Base-by-base conservation (phyloP, 2,888 invertebrate genomes). In the Tetranychus truncatus region DNA sequence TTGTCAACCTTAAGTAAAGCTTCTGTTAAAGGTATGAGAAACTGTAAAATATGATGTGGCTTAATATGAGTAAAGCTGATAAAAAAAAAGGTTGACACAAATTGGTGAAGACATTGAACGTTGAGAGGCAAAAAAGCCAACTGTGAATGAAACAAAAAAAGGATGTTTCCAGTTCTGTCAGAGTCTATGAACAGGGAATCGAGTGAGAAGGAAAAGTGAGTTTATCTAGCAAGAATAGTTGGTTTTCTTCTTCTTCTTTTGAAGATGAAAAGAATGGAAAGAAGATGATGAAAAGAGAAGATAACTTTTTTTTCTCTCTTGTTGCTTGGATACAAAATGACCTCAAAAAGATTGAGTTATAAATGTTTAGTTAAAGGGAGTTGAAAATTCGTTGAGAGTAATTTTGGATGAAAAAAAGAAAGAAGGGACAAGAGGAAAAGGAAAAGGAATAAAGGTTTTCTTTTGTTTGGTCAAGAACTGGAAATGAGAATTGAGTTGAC, bases 401-500 rank as follows among this genome's bases (percentile, higher is more conserved):
- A 55, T 55, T 55, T 55, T 15, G 9, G 55, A 6, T 55, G 55
- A 55, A 1, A 15, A 4, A 3, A 15, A 1, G n/a, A 1, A 24
- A 24, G 55, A 15, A 55, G 55, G 15, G 9, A 24, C 24, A 2
- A 15, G 15, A 15, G 55, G 9, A 55, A 55, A 55, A 55, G 55
- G 55, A 55, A 55, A 15, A 55, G 55, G 55, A 55, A 15, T 15
- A 55, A 55, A 55, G 15, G 34, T 34, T 24, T 24, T 15, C 55
- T 55, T 55, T 55, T 55, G 55, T 55, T 55, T 55, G 55, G 55
- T 55, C 55, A 55, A 55, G 55, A 55, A 55, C 55, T 55, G 55
- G 15, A 55, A 55, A 55, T 55, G 55, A 55, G 55, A 55, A 7
- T 55, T 55, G 55, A 55, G 55, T 55, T 55, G 55, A 55, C 55